phyloP scores from a whole-genome alignment of 1,140 invertebrate species.

The Drosophila guanche region DNA sequence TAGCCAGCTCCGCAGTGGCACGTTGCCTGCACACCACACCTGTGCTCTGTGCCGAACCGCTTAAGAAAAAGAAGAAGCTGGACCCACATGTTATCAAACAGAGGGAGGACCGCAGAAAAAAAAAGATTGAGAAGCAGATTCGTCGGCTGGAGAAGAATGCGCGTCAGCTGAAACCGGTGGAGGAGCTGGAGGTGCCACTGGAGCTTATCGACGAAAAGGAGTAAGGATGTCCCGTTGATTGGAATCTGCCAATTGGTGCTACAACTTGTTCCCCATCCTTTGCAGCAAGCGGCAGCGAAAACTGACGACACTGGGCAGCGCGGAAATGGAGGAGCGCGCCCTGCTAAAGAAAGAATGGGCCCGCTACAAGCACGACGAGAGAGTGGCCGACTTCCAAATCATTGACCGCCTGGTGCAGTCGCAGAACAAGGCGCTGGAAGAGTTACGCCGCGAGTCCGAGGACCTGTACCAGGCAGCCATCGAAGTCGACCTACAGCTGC shows the following conservation, averaged over 20 bases:
- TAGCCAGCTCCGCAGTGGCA: constrained; percentile 14
- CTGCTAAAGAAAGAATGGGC: constrained; percentile 89
- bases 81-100: constrained; percentile 91
- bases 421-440: constrained; percentile 90
- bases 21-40: constrained; percentile 68
- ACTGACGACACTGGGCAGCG: constrained; percentile 79
- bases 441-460: constrained; percentile 90
- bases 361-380: constrained; percentile 87
- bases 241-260: not conserved
- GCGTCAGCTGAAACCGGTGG: constrained; percentile 91
- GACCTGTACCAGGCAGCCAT: constrained; percentile 93
- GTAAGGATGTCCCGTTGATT: constrained; percentile 83
- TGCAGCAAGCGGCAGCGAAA: constrained; percentile 85
- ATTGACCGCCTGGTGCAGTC: constrained; percentile 88
- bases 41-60: constrained; percentile 87
- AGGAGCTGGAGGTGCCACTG: constrained; percentile 90
- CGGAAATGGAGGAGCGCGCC: constrained; percentile 85
- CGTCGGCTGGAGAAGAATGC: constrained; percentile 89
- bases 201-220: constrained; percentile 87
- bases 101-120: constrained; percentile 91
- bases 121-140: constrained; percentile 93
- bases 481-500: constrained; percentile 88
- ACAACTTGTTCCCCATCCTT: not conserved
- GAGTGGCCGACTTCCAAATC: constrained; percentile 86
- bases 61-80: constrained; percentile 94